A percentile compares a stretch with the other conserved stretches of the same genome.
phyloP scores from a whole-genome alignment of 2,888 invertebrate species.

The Lasioglossum lativentre region DNA sequence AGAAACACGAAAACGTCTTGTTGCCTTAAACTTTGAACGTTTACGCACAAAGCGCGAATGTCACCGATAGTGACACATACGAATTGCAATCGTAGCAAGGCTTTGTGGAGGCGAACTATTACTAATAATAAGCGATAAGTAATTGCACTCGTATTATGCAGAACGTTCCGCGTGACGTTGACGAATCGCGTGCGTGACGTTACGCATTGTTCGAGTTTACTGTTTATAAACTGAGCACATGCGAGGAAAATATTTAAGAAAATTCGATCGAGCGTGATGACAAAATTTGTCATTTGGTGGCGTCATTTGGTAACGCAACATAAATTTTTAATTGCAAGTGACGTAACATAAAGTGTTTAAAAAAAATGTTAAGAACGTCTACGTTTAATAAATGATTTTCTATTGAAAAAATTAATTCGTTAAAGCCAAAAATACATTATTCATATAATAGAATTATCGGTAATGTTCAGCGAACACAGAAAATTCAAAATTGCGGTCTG shows the following conservation, averaged over 20 bases:
- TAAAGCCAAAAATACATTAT: background rate
- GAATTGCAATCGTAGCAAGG: constrained; percentile 1
- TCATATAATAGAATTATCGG: too few species aligned
- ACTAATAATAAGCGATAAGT: background rate
- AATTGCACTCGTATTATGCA: background rate
- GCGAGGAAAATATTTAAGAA: background rate
- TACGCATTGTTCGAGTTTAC: background rate
- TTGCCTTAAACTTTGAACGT: constrained; percentile 4
- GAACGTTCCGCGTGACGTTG: background rate
- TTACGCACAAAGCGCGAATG: background rate
- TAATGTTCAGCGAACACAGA: too few species aligned
- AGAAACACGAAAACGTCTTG: background rate
- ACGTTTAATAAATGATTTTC: background rate
- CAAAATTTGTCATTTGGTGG: too few species aligned
- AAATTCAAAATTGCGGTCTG: background rate
- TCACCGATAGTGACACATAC: background rate
- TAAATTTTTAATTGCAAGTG: too few species aligned
- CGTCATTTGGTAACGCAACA: too few species aligned
- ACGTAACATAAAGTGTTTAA: too few species aligned
- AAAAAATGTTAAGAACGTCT: background rate
- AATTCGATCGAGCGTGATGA: too few species aligned
- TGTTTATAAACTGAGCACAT: background rate
- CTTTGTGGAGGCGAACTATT: background rate
- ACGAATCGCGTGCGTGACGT: background rate
- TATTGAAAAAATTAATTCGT: background rate